Base-by-base conservation (phyloP, 64 coral and sea anemone genomes). In the Anthopleura sola region DNA sequence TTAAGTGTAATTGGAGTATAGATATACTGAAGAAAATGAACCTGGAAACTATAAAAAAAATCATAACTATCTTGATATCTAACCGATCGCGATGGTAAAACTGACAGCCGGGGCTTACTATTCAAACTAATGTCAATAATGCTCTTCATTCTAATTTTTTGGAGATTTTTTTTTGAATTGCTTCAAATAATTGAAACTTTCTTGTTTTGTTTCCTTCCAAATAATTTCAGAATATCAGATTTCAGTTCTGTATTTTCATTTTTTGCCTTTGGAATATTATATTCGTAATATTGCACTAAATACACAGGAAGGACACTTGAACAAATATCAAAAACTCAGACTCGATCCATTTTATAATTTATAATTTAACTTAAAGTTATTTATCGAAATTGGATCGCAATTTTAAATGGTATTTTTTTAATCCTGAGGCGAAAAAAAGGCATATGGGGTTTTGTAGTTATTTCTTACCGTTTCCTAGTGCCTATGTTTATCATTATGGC, bases 271-370 rank as follows among this genome's bases (percentile, higher is more conserved):
- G 1, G 31, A 0, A 71, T 34, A 34, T 71, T 16, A 71, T 71
- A 71, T 32, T 15, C 66, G 10, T 15, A 34, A 71, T 71, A 36
- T 71, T 16, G 66, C 31, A 32, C 31, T 71, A 34, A 71, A 71
- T 28, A 71, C 28, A 71, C 66, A 71, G 66, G 14, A 71, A 36
- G 66, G 34, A 71, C 66, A 71, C 66, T 71, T 71, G 66, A 71
- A 71, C 28, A 71, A 71, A 71, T 71, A 71, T 71, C 66, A 12
- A n/a, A 20, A 71, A 34, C 13, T 15, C 31, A 36, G 31, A n/a
- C 5, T 71, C 28, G 66, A 32, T 34, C 29, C 29, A 34, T 71
- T 71, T 71, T 71, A 71, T 31, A 71, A 71, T 71, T 71, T 32
- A 71, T 9, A 71, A 71, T 71, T 71, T 34, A 33, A 32, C 66